Base-by-base conservation (phyloP, 2,888 invertebrate species). In the Drosophila anomalata region DNA sequence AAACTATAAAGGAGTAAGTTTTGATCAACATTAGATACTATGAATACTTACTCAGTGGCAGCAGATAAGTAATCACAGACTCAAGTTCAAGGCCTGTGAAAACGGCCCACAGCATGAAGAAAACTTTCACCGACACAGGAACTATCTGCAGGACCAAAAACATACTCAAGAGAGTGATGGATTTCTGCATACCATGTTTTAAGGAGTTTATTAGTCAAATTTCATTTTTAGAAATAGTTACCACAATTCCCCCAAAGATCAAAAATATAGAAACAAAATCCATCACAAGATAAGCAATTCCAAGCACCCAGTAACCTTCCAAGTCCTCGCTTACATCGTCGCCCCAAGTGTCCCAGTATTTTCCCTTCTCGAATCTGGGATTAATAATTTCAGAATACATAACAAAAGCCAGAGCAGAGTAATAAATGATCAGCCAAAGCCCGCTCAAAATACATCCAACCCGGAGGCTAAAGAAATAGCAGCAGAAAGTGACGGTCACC, bases 31-130 rank as follows among this genome's bases (percentile, higher is more conserved):
- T 29, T 7, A 6, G 1, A 6, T 1, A 8, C 3, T 6, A 5
- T 22, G 2, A 5, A 36, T 6, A 11, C 66, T 57, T 31, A 73
- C 73, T 0, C 2, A 74, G 3, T 1, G 73, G 73, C 3, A 68
- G 0, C 0, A 47, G 17, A 46, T 74, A 73, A 2, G 50, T 17
- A 1, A 74, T 2, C 12, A 33, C n/a, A 2, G 14, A 12, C n/a
- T 73, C 51, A 0, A 8, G 0, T 3, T n/a, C 31, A 20, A 73
- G 17, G n/a, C 33, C 54, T 24, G 50, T 52, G 1, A 74, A 0
- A 1, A 55, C 7, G 1, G 75, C 67, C n/a, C 48, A 4, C 0
- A 74, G 0, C 12, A 74, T 14, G 12, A 55, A 72, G 8, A 14
- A 73, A 0, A 3, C 8, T 31, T 59, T 31, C 2, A 73, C 55